phyloP scores from a whole-genome alignment of 1,140 invertebrate species.

The Ceratina calcarata region DNA sequence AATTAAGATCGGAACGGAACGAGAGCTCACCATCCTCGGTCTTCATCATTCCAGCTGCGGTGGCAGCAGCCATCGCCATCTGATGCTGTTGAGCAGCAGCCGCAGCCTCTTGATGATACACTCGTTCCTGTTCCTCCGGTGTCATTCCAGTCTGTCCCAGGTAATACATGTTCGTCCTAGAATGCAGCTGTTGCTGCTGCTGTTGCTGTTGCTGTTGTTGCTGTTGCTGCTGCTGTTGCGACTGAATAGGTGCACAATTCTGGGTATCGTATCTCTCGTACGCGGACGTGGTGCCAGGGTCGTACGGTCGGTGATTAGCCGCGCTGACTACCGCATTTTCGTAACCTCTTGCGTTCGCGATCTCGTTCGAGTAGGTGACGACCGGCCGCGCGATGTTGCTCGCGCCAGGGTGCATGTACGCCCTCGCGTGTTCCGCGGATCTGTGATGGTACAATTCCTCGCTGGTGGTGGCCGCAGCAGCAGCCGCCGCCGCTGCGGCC shows the following conservation, averaged over 20 bases:
- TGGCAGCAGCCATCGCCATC: slow-evolving; percentile 81
- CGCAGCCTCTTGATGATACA: slow-evolving; percentile 83
- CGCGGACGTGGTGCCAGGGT: slow-evolving; percentile 83
- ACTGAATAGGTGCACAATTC: slow-evolving; percentile 82
- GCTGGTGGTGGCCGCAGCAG: slow-evolving; percentile 71
- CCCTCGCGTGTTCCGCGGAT: slow-evolving; percentile 73
- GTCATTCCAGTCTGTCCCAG: slow-evolving; percentile 79
- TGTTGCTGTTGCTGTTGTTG: slow-evolving; percentile 82
- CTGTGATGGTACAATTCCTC: slow-evolving; percentile 78
- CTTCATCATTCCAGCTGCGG: slow-evolving; percentile 82
- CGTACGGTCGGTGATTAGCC: slow-evolving; percentile 83
- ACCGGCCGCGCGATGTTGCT: slow-evolving; percentile 82
- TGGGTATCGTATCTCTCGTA: slow-evolving; percentile 87
- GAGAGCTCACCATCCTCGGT: slow-evolving; percentile 81
- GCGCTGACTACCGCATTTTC: slow-evolving; percentile 81
- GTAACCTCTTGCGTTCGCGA: slow-evolving; percentile 81
- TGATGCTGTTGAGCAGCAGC: slow-evolving; percentile 83
- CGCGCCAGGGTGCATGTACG: slow-evolving; percentile 76
- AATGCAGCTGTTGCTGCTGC: slow-evolving; percentile 80
- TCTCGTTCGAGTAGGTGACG: slow-evolving; percentile 84
- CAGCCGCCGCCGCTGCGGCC: slow-evolving; percentile 72
- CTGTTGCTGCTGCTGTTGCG: slow-evolving; percentile 83
- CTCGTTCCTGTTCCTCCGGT: slow-evolving; percentile 81
- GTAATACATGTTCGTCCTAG: slow-evolving; percentile 82
- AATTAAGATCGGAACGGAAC: neutral